phyloP scores from a whole-genome alignment of 2,888 invertebrate species.

The Diloba caeruleocephala region DNA sequence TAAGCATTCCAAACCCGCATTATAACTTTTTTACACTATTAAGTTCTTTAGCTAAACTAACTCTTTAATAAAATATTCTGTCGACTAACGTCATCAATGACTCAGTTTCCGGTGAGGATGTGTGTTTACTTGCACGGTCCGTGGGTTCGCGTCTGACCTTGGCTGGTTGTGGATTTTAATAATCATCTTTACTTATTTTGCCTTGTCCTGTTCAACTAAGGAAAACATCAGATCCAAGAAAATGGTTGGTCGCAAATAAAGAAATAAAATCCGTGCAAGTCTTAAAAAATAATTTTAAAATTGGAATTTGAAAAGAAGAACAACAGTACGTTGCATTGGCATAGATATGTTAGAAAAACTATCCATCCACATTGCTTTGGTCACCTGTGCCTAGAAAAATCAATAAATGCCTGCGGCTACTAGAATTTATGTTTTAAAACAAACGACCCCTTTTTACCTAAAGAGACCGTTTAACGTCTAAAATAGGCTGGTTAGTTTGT shows the following conservation, averaged over 20 bases:
- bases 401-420: no score
- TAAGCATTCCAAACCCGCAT: constrained; percentile 7
- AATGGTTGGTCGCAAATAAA: neutral
- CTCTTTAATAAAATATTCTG: constrained; percentile 21
- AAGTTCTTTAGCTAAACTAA: constrained; percentile 1
- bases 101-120: constrained; percentile 57
- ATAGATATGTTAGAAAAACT: no score
- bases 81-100: constrained; percentile 51
- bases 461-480: no score
- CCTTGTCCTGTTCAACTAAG: constrained; percentile 31
- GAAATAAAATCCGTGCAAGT: no score
- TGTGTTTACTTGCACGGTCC: constrained; percentile 53
- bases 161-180: constrained; percentile 44
- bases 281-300: no score
- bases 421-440: no score
- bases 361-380: no score
- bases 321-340: no score
- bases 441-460: no score
- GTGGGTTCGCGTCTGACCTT: constrained; percentile 52
- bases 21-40: constrained; percentile 19
- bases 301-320: no score
- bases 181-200: constrained; percentile 41
- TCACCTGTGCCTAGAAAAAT: no score
- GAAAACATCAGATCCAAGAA: neutral
- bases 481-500: no score